Base-by-base conservation (phyloP, 37 sponge, comb jelly and placozoan species). In the Halisarca cf. caerulea region DNA sequence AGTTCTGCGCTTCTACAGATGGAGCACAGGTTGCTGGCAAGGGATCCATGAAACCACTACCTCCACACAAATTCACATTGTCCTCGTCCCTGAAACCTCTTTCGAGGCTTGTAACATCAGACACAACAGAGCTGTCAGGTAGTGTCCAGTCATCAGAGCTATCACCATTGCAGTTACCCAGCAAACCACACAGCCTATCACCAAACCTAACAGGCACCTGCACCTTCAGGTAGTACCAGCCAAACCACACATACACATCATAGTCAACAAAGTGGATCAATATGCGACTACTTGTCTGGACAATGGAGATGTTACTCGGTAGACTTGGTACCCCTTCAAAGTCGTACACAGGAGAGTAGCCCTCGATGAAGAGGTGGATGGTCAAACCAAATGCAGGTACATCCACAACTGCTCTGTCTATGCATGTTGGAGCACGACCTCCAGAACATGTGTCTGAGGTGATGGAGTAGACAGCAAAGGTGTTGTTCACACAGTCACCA, bases 391-490 rank as follows among this genome's bases (percentile, higher is more conserved):
- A 44, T 44, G 24, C 2, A 36, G 77, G 77, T 17, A 74, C 77
- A 2, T 41, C 42, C 42, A 74, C 44, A 1, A 74, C 77, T 24
- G 77, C 77, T 43, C 45, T 40, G 45, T 74, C 77, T n/a, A 74
- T 41, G 14, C 77, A 74, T 3, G 77, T 74, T 40, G 77, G 77
- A 3, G 77, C 45, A 44, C 77, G n/a, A 23, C 77, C 77, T 41
- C 77, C 77, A 18, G 43, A 42, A 23, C 77, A 74, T 0, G 0
- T 4, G 45, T 74, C 42, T 42, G 37, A 36, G 77, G 77, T 74
- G 25, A 74, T 74, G 42, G 43, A 40, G 77, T 40, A 40, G n/a
- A 74, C 77, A 2, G 77, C 42, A 40, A 74, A 74, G 77, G 77
- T 74, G n/a, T 74, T 23, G 24, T 41, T 37, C 25, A 24, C 25